Conservation (phyloP, 1,140 invertebrate genomes). For the Venustaconcha ellipsiformis region DNA sequence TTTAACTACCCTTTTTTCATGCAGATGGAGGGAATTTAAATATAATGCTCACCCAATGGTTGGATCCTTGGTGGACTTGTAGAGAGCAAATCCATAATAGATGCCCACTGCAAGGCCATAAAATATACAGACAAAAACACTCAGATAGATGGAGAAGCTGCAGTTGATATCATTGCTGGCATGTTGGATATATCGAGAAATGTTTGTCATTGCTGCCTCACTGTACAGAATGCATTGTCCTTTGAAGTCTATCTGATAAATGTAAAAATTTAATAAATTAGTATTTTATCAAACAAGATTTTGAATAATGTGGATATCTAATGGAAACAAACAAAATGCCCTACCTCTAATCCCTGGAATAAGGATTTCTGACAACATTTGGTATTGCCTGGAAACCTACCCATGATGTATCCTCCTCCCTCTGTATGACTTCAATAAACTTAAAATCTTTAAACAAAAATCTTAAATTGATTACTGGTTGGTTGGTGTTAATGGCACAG, state of each 20-base stretch:
- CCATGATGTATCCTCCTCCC: too few relatives aligned
- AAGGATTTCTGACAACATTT: too few relatives aligned
- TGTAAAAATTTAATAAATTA: background rate
- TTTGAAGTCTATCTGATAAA: conserved; percentile 43
- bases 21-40: background rate
- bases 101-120: conserved; percentile 43
- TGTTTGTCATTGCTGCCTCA: conserved; percentile 31
- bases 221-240: conserved; percentile 44
- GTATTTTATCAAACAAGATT: too few relatives aligned
- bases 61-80: conserved; percentile 39
- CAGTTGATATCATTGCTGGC: conserved; percentile 30
- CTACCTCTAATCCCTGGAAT: too few relatives aligned
- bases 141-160: conserved; percentile 49
- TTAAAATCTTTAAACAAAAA: too few relatives aligned
- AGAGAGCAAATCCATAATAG: conserved; percentile 46
- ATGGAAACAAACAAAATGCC: too few relatives aligned
- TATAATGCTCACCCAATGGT: conserved; percentile 46
- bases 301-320: too few relatives aligned
- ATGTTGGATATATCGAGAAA: conserved; percentile 17
- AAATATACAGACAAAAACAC: conserved; percentile 54
- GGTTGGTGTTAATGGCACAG: too few relatives aligned
- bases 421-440: too few relatives aligned
- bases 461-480: too few relatives aligned
- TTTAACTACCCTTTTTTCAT: background rate
- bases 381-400: too few relatives aligned